These are phyloP conservation scores for Gorsachius magnificus DNA, from an alignment of 2,797 vertebrate species.

Conservation along the genomic window DNA sequence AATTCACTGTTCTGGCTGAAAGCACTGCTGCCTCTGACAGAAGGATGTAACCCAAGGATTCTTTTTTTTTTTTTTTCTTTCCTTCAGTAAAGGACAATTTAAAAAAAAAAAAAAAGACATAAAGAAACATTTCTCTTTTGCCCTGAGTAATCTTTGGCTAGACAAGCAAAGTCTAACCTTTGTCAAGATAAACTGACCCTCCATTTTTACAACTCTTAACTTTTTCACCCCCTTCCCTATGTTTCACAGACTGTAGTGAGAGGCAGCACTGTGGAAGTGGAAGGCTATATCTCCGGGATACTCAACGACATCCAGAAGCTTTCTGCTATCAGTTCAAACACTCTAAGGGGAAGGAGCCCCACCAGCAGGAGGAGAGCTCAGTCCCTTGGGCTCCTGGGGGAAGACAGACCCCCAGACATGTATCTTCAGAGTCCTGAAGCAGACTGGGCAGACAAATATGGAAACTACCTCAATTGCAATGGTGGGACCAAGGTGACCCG, in stretches of 20 bases:
- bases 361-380: conserved; percentile 91
- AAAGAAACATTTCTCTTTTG: not conserved
- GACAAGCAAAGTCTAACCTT: not conserved
- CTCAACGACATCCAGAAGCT: conserved; percentile 95
- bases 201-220: not conserved
- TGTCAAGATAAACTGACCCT: not conserved
- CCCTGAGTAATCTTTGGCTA: not conserved
- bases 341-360: conserved; percentile 90
- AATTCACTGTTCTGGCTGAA: not conserved
- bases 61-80: not conserved
- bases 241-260: conserved; percentile 90
- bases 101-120: not conserved
- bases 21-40: not conserved
- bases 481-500: conserved; percentile 83
- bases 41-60: not conserved
- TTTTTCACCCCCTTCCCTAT: not conserved
- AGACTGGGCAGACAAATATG: conserved; percentile 79
- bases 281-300: conserved; percentile 93
- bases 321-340: conserved; percentile 96
- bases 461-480: conserved; percentile 83
- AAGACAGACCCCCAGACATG: conserved; percentile 85
- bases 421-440: conserved; percentile 88
- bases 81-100: not conserved
- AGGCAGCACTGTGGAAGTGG: conserved; percentile 89
- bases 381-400: conserved; percentile 90